Base-by-base conservation (phyloP, 2,888 invertebrate genomes). In the Epistrophe eligans region DNA sequence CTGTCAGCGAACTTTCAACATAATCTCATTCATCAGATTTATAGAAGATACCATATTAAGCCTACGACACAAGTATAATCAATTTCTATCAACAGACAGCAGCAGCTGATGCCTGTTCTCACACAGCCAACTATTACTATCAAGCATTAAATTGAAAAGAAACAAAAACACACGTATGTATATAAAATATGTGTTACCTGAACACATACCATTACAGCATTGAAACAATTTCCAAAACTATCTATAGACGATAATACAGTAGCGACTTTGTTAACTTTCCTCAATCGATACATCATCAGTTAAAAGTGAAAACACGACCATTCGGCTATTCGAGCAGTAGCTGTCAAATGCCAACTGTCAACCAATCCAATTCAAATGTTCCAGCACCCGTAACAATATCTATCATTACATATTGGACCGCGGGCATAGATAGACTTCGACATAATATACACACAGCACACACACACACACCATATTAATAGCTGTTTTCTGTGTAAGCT, bases 341-440 rank as follows among this genome's bases (percentile, higher is more conserved):
- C 77, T 85, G 82, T 85, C 85, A 85, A 85, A 74, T 82, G 85
- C 77, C 85, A 85, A 82, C 85, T 85, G 85, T 81, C 85, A 77
- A 73, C 81, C 50, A 77, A 28, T 81, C 45, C 73, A 55, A 73
- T 81, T 81, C 85, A 81, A 85, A 81, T 85, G 85, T 85, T 77
- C 66, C 55, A 73, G 73, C 85, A 57, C 70, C 70, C 3, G 24
- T 3, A 85, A 70, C 77, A 77, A 82, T 77, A 82, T 85, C 85
- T 77, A 81, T 85, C 85, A 85, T 85, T 62, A 52, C 67, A 32
- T 1, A 71, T 64, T 64, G 28, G 28, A 64, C 48, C 57, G 57
- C 28, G 28, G 40, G 32, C 38, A 64, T 13, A 40, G 10, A 13
- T 24, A 24, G 24, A 11, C 38, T 38, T 70, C 48, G 32, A 19